phyloP scores from a whole-genome alignment of 2,797 vertebrate species.

The Ambastaia sidthimunki region DNA sequence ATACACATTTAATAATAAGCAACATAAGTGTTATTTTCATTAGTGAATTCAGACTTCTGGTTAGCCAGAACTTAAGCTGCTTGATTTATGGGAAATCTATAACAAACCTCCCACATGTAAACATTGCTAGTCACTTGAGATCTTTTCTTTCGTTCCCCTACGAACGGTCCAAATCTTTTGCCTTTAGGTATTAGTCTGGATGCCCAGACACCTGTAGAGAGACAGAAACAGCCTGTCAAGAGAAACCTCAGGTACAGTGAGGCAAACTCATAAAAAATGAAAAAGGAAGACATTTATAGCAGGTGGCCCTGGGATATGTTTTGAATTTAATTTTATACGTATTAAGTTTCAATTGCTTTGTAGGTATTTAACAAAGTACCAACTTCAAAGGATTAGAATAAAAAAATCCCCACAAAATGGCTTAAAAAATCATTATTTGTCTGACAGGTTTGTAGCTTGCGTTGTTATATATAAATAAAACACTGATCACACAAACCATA shows the following conservation, averaged over 20 bases:
- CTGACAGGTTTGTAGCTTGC: neutral
- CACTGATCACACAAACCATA: neutral
- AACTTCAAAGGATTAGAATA: neutral
- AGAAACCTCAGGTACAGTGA: neutral
- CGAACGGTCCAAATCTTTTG: conserved; percentile 90
- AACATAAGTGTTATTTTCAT: neutral
- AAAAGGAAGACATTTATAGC: too few relatives aligned
- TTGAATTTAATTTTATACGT: neutral
- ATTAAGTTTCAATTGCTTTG: neutral
- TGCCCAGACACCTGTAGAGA: conserved; percentile 87
- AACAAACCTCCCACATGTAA: conserved; percentile 96
- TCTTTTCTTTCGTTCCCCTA: conserved; percentile 92
- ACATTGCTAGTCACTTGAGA: conserved; percentile 95
- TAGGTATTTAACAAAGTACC: neutral
- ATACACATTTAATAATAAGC: neutral
- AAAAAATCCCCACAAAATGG: too few relatives aligned
- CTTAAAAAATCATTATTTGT: neutral
- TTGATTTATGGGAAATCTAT: neutral
- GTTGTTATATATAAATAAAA: neutral
- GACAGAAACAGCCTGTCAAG: neutral
- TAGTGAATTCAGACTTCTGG: neutral
- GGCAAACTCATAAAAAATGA: too few relatives aligned
- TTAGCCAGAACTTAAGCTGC: neutral
- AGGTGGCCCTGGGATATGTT: too few relatives aligned
- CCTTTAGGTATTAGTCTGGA: conserved; percentile 88